Conservation (phyloP, 2,888 invertebrate genomes). For the Nemurella pictetii region DNA sequence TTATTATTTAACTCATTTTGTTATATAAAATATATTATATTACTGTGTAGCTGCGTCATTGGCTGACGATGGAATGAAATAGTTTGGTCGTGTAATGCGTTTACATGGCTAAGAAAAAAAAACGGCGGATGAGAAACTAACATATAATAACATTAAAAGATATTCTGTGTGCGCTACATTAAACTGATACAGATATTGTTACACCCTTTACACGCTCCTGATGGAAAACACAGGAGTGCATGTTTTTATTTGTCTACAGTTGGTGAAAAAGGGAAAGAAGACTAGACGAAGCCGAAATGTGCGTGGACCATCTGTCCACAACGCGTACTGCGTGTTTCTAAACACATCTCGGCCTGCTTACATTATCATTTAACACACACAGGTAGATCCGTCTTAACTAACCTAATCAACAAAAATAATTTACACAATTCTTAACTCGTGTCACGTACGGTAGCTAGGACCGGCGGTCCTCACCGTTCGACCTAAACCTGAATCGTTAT, state of each 20-base stretch:
- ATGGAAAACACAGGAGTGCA: not conserved
- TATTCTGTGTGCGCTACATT: not conserved
- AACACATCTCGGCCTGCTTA: not conserved
- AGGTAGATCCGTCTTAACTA: not conserved
- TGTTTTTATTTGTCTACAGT: not conserved
- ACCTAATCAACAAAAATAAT: not conserved
- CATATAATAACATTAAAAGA: no score
- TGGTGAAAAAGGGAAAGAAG: slow-evolving; percentile 30
- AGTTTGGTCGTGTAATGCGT: no score
- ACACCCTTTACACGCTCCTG: not conserved
- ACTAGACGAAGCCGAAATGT: slow-evolving; percentile 17
- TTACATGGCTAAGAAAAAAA: no score
- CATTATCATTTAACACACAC: not conserved
- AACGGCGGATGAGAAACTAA: no score
- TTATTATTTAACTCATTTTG: not conserved
- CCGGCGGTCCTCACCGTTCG: not conserved
- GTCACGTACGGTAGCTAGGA: not conserved
- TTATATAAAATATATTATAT: not conserved
- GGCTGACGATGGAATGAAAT: not conserved
- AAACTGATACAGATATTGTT: not conserved
- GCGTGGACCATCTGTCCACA: not conserved
- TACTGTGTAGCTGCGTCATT: not conserved
- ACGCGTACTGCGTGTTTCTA: not conserved
- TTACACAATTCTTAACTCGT: not conserved
- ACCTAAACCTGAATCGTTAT: not conserved